These are phyloP conservation scores for Odobenus rosmarus DNA, from an alignment of 2,113 vertebrate genomes.

Conservation along the genomic window DNA sequence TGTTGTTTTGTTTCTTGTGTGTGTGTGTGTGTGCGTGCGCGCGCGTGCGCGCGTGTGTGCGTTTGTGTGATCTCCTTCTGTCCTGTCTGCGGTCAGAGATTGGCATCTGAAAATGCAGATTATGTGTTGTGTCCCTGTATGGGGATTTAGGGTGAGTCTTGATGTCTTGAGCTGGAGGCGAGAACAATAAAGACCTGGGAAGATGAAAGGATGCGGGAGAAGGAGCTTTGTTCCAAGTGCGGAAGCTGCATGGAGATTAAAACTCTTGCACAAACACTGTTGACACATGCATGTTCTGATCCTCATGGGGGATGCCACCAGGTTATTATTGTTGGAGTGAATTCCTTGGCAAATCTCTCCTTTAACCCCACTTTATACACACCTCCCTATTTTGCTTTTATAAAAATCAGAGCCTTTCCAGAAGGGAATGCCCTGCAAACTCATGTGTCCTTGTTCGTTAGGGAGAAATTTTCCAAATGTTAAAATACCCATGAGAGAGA, in stretches of 20 bases:
- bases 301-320: neutral
- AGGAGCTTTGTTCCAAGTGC: neutral
- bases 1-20: neutral
- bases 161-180: slow-evolving; percentile 39
- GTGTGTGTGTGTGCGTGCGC: neutral
- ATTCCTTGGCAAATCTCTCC: neutral
- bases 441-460: neutral
- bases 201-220: slow-evolving; percentile 14
- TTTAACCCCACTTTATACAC: neutral
- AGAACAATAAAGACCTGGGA: slow-evolving; percentile 15
- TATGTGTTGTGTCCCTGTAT: neutral
- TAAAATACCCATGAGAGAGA: neutral
- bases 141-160: neutral
- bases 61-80: neutral
- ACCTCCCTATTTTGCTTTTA: neutral
- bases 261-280: neutral
- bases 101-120: neutral
- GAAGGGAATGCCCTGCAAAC: neutral
- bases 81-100: neutral
- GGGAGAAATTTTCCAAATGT: neutral
- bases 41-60: accelerated
- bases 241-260: slow-evolving; percentile 4
- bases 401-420: neutral
- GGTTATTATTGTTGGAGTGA: neutral
- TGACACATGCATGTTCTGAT: accelerated